Evolutionary conservation across 2,888 invertebrate species (phyloP).

Genomic region (Brachypterus glaber): DNA sequence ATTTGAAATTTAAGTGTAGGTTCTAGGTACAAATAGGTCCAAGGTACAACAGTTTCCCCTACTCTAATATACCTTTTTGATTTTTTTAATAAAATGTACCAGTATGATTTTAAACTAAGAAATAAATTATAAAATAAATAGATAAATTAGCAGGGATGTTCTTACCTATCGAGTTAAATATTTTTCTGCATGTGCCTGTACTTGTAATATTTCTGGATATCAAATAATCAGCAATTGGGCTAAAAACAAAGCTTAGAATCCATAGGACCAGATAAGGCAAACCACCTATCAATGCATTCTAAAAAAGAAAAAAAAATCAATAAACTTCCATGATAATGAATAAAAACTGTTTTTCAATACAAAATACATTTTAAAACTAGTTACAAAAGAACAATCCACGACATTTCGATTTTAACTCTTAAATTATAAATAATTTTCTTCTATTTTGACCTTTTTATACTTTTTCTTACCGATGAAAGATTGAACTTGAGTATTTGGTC

Average conservation of each 20-base stretch:
- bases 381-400: no score
- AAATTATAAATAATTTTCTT: neutral
- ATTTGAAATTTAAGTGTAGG: no score
- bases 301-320: neutral
- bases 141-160: no score
- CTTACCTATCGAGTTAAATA: constrained; percentile 33
- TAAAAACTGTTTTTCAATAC: no score
- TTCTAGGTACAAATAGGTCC: no score
- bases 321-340: neutral
- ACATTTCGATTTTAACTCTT: neutral
- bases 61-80: no score
- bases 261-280: constrained; percentile 67
- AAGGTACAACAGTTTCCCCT: no score
- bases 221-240: constrained; percentile 53
- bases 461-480: constrained; percentile 58
- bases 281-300: constrained; percentile 31
- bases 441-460: no score
- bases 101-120: no score
- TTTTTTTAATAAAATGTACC: no score
- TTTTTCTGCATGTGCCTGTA: constrained; percentile 28
- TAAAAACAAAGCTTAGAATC: constrained; percentile 60
- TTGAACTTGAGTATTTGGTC: constrained; percentile 59
- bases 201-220: constrained; percentile 38
- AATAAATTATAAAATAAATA: no score
- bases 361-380: no score